Base-by-base conservation (phyloP, 2,888 invertebrate species). In the Pemphredon lugubris region DNA sequence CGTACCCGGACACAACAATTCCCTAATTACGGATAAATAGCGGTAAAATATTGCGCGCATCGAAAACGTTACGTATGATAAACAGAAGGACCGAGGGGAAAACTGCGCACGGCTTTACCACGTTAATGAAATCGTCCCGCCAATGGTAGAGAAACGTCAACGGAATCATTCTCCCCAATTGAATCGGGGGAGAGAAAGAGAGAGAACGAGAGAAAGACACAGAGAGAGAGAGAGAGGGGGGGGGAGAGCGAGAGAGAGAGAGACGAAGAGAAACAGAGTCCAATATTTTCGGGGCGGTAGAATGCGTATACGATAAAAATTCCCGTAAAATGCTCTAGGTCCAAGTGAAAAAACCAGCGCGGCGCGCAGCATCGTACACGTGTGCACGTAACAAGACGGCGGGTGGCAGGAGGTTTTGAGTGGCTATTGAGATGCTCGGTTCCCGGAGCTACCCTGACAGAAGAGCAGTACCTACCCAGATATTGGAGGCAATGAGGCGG, bases 401-500 rank as follows among this genome's bases (percentile, higher is more conserved):
- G n/a, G n/a, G 37, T 57, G 60, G 73, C 65, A 63, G 63, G 67
- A 59, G 65, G 72, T 75, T n/a, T 74, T 83, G 86, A 88, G 87
- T 86, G 85, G 85, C 86, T 83, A 87, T 87, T 88, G 88, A 88
- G 85, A 84, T 87, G 83, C 84, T 82, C 76, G 82, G 78, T 82
- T 84, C 83, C 77, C 78, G n/a, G 76, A 83, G 81, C 69, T 79
- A 78, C 80, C 79, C 83, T 77, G 75, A 77, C 73, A 79, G 77
- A 68, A 73, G 79, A 83, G 82, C 80, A 83, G 77, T 75, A 72
- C 74, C 79, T 73, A 75, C 75, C n/a, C 83, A 85, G 87, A 89
- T 89, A 88, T 89, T 83, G 89, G 87, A 88, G 87, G 88, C 89
- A 89, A 89, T 89, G 89, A 89, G 87, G 86, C 89, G 81, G 86